phyloP scores from a whole-genome alignment of 2,888 invertebrate genomes.

The Brachynemurus nebulosus region DNA sequence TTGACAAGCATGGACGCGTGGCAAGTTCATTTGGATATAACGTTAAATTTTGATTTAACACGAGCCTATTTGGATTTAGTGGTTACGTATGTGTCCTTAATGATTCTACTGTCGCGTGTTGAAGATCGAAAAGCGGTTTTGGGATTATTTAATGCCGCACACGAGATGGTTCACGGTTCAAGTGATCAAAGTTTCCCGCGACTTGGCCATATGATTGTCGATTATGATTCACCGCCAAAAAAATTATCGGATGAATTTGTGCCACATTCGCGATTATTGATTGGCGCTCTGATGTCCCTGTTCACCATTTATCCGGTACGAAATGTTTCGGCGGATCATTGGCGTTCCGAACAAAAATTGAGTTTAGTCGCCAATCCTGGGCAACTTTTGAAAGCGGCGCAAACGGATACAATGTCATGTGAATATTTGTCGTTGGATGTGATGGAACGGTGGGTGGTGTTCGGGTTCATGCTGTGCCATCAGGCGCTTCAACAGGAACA shows the following conservation, averaged over 20 bases:
- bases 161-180: slow-evolving; percentile 87
- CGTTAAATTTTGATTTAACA: slow-evolving; percentile 90
- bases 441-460: slow-evolving; percentile 95
- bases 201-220: slow-evolving; percentile 93
- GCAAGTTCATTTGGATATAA: slow-evolving; percentile 88
- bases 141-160: slow-evolving; percentile 94
- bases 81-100: slow-evolving; percentile 83
- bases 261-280: slow-evolving; percentile 78
- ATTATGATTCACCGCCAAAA: slow-evolving; percentile 90
- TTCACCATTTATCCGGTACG: slow-evolving; percentile 77
- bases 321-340: slow-evolving; percentile 85
- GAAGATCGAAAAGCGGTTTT: slow-evolving; percentile 96
- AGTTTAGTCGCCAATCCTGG: slow-evolving; percentile 90
- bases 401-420: slow-evolving; percentile 93
- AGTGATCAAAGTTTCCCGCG: slow-evolving; percentile 88
- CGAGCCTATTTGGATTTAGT: slow-evolving; percentile 92
- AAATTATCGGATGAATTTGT: slow-evolving; percentile 94
- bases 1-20: slow-evolving; percentile 94
- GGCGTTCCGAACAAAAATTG: slow-evolving; percentile 84
- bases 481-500: slow-evolving; percentile 68
- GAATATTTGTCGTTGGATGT: slow-evolving; percentile 91
- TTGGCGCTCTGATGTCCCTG: slow-evolving; percentile 76
- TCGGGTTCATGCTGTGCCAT: slow-evolving; percentile 86
- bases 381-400: slow-evolving; percentile 86
- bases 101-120: slow-evolving; percentile 94